Percentiles rank a stretch among this genome's conserved stretches.
phyloP scores from a whole-genome alignment of 1,140 invertebrate genomes.

The Drosophila tropicalis region DNA sequence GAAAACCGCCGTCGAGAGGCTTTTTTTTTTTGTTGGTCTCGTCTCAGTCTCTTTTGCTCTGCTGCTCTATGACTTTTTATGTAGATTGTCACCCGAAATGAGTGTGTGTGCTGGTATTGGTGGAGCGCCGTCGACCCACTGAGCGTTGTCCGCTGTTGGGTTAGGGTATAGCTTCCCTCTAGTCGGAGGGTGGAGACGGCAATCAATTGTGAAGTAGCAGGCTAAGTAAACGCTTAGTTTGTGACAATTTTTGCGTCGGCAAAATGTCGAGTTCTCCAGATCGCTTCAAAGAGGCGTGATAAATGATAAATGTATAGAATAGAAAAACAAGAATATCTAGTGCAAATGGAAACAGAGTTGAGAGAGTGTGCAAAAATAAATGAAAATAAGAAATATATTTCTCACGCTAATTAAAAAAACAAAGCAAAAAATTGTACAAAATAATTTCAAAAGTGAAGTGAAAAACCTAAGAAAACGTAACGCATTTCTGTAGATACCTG shows the following conservation, averaged over 20 bases:
- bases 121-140: conserved; percentile 17
- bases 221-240: conserved; percentile 35
- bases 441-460: conserved; percentile 14
- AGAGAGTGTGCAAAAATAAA: conserved; percentile 3
- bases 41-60: conserved; percentile 21
- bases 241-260: conserved; percentile 43
- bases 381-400: conserved; percentile 37
- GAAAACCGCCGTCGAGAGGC: conserved; percentile 20
- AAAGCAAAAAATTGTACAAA: too few relatives aligned
- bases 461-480: conserved; percentile 21
- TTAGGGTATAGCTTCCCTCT: neutral
- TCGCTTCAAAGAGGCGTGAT: conserved; percentile 27
- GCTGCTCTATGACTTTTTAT: conserved; percentile 42
- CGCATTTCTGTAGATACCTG: neutral
- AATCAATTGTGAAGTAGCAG: conserved; percentile 53
- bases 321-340: conserved; percentile 1
- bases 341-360: conserved; percentile 6
- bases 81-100: conserved; percentile 33
- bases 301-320: neutral
- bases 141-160: neutral
- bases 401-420: conserved; percentile 67
- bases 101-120: neutral
- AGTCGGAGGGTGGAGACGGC: conserved; percentile 15
- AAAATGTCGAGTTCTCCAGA: conserved; percentile 32
- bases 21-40: conserved; percentile 43